phyloP scores from a whole-genome alignment of 1,140 invertebrate genomes.

The Lepeophtheirus salmonis region DNA sequence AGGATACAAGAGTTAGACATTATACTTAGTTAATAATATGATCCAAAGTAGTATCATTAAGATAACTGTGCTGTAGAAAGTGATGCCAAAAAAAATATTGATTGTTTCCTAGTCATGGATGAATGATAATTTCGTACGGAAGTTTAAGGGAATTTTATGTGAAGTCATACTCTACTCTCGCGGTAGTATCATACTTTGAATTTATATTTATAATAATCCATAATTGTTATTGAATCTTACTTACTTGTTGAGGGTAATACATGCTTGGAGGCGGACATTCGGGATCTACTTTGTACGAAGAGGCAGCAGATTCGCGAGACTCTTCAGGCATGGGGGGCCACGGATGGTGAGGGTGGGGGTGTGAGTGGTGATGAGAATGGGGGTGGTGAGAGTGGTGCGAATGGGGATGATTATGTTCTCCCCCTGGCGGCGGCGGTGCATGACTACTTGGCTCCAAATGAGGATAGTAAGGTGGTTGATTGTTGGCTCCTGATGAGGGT shows the following conservation, averaged over 20 bases:
- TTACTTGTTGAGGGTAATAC: background rate
- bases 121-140: background rate
- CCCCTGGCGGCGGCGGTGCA: too few relatives aligned
- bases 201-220: too few relatives aligned
- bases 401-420: too few relatives aligned
- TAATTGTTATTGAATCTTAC: too few relatives aligned
- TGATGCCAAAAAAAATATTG: background rate
- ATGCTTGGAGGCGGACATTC: background rate
- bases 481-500: background rate
- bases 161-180: background rate
- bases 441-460: too few relatives aligned
- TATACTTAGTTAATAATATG: background rate
- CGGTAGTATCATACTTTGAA: too few relatives aligned
- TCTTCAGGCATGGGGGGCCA: background rate
- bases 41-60: background rate
- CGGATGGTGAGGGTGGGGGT: background rate
- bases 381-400: too few relatives aligned
- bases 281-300: conserved; percentile 3
- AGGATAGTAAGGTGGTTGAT: background rate
- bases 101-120: background rate
- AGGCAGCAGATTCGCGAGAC: background rate
- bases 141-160: too few relatives aligned
- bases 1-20: too few relatives aligned
- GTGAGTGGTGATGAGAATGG: background rate
- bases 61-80: background rate